A percentile compares a stretch with the other conserved stretches of the same genome.
Evolutionary conservation across 2,888 invertebrate species (phyloP).

Genomic region (Pachydiplax longipennis): DNA sequence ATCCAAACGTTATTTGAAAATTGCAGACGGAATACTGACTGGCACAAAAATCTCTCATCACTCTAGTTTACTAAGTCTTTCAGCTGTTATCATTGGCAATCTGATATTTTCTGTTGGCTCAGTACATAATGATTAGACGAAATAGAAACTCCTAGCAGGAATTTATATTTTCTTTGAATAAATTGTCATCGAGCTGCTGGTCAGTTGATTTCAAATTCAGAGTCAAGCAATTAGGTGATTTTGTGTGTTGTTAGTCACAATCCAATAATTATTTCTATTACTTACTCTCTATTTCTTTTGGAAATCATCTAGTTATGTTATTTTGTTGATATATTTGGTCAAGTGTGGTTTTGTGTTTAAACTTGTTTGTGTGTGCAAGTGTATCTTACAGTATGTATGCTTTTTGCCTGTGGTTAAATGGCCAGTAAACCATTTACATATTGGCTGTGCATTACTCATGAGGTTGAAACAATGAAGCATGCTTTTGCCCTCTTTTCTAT

Average conservation of each 20-base stretch:
- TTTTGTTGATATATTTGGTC: background rate
- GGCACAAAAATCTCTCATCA: conserved; percentile 16
- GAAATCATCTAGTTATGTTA: background rate
- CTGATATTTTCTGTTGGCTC: background rate
- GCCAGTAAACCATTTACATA: conserved; percentile 28
- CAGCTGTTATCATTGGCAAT: background rate
- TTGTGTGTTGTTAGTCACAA: background rate
- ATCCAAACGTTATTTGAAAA: background rate
- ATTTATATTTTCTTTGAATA: conserved; percentile 25
- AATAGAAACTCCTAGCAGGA: background rate
- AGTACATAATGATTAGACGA: background rate
- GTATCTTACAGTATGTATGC: conserved; percentile 17
- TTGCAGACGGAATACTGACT: conserved; percentile 13
- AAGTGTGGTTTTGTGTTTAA: background rate
- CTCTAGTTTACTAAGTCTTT: background rate
- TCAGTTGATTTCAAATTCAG: conserved; percentile 3
- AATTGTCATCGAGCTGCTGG: conserved; percentile 22
- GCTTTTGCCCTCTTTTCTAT: background rate
- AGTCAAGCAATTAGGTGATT: background rate
- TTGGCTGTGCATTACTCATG: conserved; percentile 18
- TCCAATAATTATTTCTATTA: background rate
- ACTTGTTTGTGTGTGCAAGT: background rate
- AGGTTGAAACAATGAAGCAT: background rate
- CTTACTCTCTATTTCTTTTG: background rate
- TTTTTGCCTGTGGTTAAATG: background rate